Evolutionary conservation across 2,888 invertebrate species (phyloP), one percentile per base, ranked within the genome.

Genomic region (Agriopis leucophaearia): DNA sequence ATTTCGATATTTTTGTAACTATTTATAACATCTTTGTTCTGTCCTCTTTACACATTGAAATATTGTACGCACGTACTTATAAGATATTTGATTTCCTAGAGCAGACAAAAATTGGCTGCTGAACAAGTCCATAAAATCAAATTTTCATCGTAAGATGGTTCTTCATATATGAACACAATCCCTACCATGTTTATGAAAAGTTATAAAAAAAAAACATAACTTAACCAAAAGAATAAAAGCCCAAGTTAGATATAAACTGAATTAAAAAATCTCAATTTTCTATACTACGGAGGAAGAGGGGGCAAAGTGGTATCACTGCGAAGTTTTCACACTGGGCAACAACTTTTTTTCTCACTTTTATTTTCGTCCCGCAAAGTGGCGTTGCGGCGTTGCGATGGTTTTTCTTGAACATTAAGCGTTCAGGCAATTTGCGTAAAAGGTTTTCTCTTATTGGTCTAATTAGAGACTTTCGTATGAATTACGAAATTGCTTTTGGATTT

Each of bases 361-460:
- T 73, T 72, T 72, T 72, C 66, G 54, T 72, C 67, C 80, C 82
- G 78, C 83, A 81, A 79, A 81, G 80, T 81, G 81, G 78, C 77
- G 76, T 75, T 75, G 75, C 76, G 78, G 71, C 73, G 79, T 76
- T 78, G 70, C 76, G 66, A 71, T 70, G 69, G 72, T 73, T 80
- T 81, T 81, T 83, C 83, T 45, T 51, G 78, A 69, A 77, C 81
- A 81, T 84, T 84, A 84, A 81, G 77, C 78, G 75, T 74, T 44
- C 77, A 74, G 72, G 78, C 76, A 80, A 83, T 83, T 82, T 79
- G 78, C 72, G 77, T 75, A 58, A 78, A 75, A 79, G 73, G 71
- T 12, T 35, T 81, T 77, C 78, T 81, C 79, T 72, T 75, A 75
- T 75, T 74, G 71, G 74, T 73, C 65, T 76, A 72, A 77, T 77